Base-by-base conservation (phyloP, 1,140 invertebrate species). In the Drosophila sturtevanti region DNA sequence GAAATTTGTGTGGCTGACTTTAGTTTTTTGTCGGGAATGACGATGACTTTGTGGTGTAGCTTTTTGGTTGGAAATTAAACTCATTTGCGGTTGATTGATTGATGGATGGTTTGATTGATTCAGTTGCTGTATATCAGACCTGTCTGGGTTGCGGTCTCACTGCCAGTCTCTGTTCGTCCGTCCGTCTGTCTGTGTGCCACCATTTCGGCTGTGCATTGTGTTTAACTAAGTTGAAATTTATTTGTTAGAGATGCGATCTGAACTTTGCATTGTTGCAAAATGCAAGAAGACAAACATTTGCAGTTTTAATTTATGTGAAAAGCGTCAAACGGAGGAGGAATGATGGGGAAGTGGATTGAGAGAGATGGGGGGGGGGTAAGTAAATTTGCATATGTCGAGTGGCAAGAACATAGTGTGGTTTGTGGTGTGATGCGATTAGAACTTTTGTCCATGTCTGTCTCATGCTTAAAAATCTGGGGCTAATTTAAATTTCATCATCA, bases 21-120 rank as follows among this genome's bases (percentile, higher is more conserved):
- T n/a, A n/a, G n/a, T n/a, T n/a, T 24, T 48, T 48, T 4, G 41
- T 18, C 18, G 41, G 41, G 9, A 44, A 44, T 18, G 41, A 44
- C 41, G 41, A 44, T 44, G 41, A 44, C 41, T 27, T 22, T 55
- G 52, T 51, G 60, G 21, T 31, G 21, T 31, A 31, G 44, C 54
- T 66, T 22, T 51, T 22, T 51, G 55, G 67, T 59, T 69, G 69
- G 54, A 74, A 79, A 89, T 89, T 77, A 80, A 84, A 87, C 79
- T 89, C 68, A 82, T 80, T 89, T 84, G 84, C 77, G 70, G 67
- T 73, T 89, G 85, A 89, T 77, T 87, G 77, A 89, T 89, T 87
- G 79, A 89, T 84, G 79, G 79, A 89, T 89, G 71, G 79, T 87
- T 87, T 87, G 84, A 87, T 89, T 89, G 79, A 84, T 87, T 80